Evolutionary conservation across 2,797 vertebrate species (phyloP).

Genomic region (Phataginus tricuspis): DNA sequence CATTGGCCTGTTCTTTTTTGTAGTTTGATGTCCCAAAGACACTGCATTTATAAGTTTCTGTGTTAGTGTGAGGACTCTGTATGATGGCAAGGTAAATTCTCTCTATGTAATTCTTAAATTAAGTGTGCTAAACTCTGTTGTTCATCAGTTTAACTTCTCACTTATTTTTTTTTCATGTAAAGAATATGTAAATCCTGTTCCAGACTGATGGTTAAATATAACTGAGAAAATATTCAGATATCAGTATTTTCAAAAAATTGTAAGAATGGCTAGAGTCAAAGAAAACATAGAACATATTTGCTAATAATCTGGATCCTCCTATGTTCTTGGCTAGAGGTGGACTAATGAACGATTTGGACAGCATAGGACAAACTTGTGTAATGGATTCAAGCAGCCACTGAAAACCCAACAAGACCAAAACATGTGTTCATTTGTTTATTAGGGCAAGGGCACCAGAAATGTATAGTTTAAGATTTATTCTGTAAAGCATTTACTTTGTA

Average conservation of each 20-base stretch:
- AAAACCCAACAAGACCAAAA: not conserved
- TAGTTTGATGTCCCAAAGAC: not conserved
- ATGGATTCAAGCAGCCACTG: not conserved
- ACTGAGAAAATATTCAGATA: not conserved
- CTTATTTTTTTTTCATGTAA: not conserved
- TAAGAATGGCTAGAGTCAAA: not conserved
- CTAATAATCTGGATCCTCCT: not conserved
- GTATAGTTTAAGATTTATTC: not conserved
- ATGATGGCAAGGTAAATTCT: not conserved
- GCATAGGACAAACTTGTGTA: not conserved
- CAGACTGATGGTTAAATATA: not conserved
- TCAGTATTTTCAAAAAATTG: not conserved
- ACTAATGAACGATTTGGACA: fast-evolving
- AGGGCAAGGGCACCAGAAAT: not conserved
- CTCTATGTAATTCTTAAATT: not conserved
- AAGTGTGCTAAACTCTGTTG: not conserved
- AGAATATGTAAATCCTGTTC: no score
- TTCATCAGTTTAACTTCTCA: not conserved
- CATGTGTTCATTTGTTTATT: not conserved
- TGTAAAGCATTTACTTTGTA: not conserved
- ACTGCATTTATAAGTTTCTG: not conserved
- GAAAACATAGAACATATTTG: not conserved
- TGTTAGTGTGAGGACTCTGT: not conserved
- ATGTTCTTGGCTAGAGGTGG: not conserved
- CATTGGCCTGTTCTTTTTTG: not conserved